Base-by-base conservation (phyloP, 2,797 vertebrate species). In the Arnoldichthys spilopterus region DNA sequence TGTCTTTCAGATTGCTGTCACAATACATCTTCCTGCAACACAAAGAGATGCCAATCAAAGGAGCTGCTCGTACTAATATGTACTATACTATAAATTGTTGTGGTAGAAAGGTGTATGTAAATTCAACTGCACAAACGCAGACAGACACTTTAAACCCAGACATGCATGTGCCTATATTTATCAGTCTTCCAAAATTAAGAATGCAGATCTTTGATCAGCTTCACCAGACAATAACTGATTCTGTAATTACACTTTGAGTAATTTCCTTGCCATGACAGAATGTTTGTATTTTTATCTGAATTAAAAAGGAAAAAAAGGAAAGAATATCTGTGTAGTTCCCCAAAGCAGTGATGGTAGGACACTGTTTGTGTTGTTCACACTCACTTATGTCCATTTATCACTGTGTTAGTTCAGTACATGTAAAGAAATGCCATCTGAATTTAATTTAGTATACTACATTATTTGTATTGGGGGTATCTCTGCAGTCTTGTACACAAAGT, bases 401-500 rank as follows among this genome's bases (percentile, higher is more conserved):
- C 68, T 43, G 47, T 43, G 32, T 49, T 15, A 34, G 37, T 67
- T 73, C 16, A 47, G 30, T 53, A 69, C 47, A 32, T 22, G 51
- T 53, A 9, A 43, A 49, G 43, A 49, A n/a, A 9, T 53, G 68
- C 28, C 68, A 34, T 11, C 47, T 53, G 24, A 26, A 66, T 72
- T 64, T 75, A 51, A 58, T 3, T 9, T 61, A 28, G 40, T 53
- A 26, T 79, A 69, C 49, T 80, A 83, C 79, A 61, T 78, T 61
- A 4, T 11, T 22, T 51, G 15, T 62, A 26, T 77, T 84, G 4
- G 43, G 86, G 86, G 88, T 85, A 83, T 91, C 81, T 89, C 86
- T 90, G 89, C 86, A 89, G 88, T 91, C 83, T 88, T 84, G 75
- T 86, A 81, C 64, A 84, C 80, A 84, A 86, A 54, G 73, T 87